Evolutionary conservation across 2,797 vertebrate genomes (phyloP), one percentile per base, ranked within the genome.

Genomic region (Sphenopsis melanotis): DNA sequence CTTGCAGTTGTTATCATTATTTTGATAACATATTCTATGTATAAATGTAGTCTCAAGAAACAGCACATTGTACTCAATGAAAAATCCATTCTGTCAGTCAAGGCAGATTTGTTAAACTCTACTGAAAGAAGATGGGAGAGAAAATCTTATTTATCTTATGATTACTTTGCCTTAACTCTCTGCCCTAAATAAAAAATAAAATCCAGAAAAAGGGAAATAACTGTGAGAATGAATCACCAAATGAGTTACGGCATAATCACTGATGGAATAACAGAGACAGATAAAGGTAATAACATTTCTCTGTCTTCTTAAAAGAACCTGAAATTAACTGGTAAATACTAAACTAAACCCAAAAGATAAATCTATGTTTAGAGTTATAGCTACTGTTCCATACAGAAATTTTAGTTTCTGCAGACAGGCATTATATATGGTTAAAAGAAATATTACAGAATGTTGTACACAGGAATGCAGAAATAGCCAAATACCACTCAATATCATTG

Each of bases 321-420:
- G 61, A 53, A 95, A 94, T 97, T 93, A 87, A 57, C 87, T 91
- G 78, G 68, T 95, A 94, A 93, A 92, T 76, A 85, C 68, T 76
- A 86, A 95, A 89, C n/a, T 34, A 41, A 74, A 81, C 41, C 36
- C 16, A 46, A 61, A 89, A 68, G 83, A 91, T n/a, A 89, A 87
- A 89, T 70, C 27, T 61, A 26, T 56, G 39, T 84, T 90, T 83
- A 90, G 84, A 92, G 55, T 69, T 69, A 56, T 1, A 61, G 65
- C 49, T 88, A 52, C 44, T 15, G 37, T 77, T 93, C 46, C 15
- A n/a, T 56, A 32, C 11, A 87, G 17, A 79, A 87, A 50, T 71
- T 83, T 41, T 29, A 18, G 8, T 68, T 78, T 94, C 66, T 96
- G 39, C 34, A 82, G 93, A 65, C 14, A 82, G 66, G 1, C 18